Evolutionary conservation across 2,888 invertebrate species (phyloP), one percentile per base, ranked within the genome.

Genomic region (Rutpela maculata): DNA sequence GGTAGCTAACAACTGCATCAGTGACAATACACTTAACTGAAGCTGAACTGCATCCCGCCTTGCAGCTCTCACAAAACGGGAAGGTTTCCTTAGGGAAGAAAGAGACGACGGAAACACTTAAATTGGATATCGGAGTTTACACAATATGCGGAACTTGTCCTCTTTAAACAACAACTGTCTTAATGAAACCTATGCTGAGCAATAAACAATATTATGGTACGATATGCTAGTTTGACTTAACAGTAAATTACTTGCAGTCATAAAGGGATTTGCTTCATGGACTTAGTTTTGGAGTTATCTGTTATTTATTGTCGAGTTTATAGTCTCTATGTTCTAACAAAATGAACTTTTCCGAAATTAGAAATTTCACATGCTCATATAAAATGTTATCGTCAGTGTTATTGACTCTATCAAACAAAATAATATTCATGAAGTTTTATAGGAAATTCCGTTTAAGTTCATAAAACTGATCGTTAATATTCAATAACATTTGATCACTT

Each of bases 1-100:
- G 81, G 78, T 77, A 81, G 80, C 83, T 82, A 81, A 83, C 83
- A 83, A 85, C 82, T 83, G 84, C 83, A 83, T 78, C 84, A 82
- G 82, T 80, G 80, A 84, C 83, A 84, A 82, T 83, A 80, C 79
- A 77, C 79, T 78, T 68, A 78, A 79, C 79, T 50, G 59, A 15
- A 26, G 73, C 55, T 59, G 75, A 71, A 76, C 73, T 55, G 55
- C 75, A 19, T 75, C 60, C 74, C 60, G 62, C 31, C 26, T 7
- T 57, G 38, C 55, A 55, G 60, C 63, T 56, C 55, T 4, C 63
- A 19, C 65, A 55, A 31, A 56, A 35, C n/a, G 57, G 17, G 17
- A 70, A 11, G 31, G n/a, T 35, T 65, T 72, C 50, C 66, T 66
- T 60, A 17, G 50, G 38, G 66, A 60, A 65, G 69, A 74, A 68